A percentile compares a stretch with the other conserved stretches of the same genome.
phyloP scores from a whole-genome alignment of 2,888 invertebrate genomes.

The Resseliella maxima region DNA sequence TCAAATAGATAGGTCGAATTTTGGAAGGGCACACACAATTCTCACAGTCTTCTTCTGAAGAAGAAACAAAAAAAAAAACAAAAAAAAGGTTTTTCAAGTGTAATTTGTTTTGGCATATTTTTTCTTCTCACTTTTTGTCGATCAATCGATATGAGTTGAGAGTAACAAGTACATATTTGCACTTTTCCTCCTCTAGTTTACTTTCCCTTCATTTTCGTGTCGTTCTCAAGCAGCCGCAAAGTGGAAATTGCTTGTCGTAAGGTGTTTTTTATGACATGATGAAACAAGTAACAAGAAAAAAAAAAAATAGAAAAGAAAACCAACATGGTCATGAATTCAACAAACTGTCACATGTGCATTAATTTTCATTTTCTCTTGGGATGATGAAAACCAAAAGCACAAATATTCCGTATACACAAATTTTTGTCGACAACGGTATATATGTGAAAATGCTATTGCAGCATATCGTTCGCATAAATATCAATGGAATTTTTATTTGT shows the following conservation, averaged over 20 bases:
- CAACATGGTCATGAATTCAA: background rate
- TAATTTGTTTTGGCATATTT: constrained; percentile 2
- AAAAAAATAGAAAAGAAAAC: background rate
- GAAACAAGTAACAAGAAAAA: background rate
- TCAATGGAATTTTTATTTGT: constrained; percentile 28
- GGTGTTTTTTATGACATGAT: background rate
- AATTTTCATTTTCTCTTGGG: constrained; percentile 17
- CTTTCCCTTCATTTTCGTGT: no score
- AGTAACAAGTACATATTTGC: background rate
- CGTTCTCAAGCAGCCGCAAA: background rate
- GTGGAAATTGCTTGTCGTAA: background rate
- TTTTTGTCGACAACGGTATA: background rate
- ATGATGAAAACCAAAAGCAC: background rate
- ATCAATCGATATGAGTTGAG: constrained; percentile 4
- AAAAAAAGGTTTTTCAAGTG: background rate
- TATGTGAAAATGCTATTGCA: background rate
- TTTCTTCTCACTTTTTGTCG: background rate
- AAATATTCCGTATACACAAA: no score
- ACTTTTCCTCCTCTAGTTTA: background rate
- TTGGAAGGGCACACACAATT: background rate
- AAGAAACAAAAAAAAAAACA: no score
- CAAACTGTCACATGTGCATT: constrained; percentile 36
- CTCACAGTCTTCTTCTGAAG: background rate
- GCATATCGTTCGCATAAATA: background rate
- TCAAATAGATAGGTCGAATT: background rate